phyloP scores from a whole-genome alignment of 2,113 vertebrate genomes.

The Heptranchias perlo region DNA sequence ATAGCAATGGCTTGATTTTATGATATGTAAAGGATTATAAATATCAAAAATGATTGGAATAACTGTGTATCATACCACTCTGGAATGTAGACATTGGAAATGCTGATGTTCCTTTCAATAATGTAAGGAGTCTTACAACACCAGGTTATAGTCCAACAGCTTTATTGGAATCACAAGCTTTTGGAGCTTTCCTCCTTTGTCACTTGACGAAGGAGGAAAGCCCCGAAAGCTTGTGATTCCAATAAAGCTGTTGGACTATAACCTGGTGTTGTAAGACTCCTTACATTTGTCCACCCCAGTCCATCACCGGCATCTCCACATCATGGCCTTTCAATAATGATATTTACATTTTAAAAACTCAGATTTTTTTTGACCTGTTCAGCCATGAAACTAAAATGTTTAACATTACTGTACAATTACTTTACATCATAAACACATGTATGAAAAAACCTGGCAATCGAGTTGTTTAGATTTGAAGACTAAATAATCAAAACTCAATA shows the following conservation, averaged over 20 bases:
- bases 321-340: no score
- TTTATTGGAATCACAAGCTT: no score
- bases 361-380: neutral
- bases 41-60: no score
- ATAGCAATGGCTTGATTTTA: neutral
- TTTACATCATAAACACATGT: neutral
- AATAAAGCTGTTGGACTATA: no score
- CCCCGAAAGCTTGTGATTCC: no score
- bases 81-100: neutral
- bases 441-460: neutral
- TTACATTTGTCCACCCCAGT: no score
- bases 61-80: neutral
- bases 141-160: no score
- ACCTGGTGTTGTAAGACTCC: no score
- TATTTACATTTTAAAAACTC: neutral
- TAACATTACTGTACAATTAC: neutral
- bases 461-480: neutral
- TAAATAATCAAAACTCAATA: neutral
- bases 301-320: no score
- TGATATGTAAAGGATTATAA: neutral
- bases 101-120: neutral
- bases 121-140: no score
- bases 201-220: no score
- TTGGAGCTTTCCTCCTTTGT: no score
- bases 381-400: neutral